Evolutionary conservation across 2,113 vertebrate species (phyloP), one percentile per base, ranked within the genome.

Genomic region (Cyprinodon variegatus): DNA sequence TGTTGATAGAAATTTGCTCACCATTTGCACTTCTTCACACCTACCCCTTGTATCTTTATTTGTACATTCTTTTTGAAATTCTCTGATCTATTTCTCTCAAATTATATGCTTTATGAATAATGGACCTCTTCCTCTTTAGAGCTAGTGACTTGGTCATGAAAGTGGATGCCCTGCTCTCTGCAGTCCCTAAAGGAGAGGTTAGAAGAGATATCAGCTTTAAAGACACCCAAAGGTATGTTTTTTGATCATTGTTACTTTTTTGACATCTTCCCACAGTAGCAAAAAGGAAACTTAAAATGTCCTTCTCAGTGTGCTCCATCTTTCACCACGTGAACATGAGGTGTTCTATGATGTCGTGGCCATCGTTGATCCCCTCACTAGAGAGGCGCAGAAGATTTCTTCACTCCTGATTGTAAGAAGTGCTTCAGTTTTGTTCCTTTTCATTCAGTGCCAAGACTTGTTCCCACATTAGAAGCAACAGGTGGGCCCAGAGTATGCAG

Each of bases 141-240:
- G 93, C 94, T 76, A 97, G 95, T 82, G 95, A 98, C 90, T 89
- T 99, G 69, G 82, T 98, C 74, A 99, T 99, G 98, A 98, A 97
- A 93, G 91, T 97, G 50, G 96, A 97, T 80, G 95, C 96, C 5
- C 94, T 99, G 2, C 79, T 98, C 41, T 94, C 94, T 0, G 95
- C 96, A 57, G 93, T 95, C 81, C 95, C 95, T 72, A 94, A 95
- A 86, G 94, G 74, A 74, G 95, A 95, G 41, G 61, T 88, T 79
- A 95, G 96, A 64, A 94, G 93, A 83, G 93, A 96, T 37, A 63
- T 95, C 80, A 85, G 86, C 40, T 94, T 99, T 79, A 95, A 95
- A 93, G 94, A 97, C 65, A 91, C 90, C 70, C 93, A 95, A 89
- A 99, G 98, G 98, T 99, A 89, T 88, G 87, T 64, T 59, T 2